Evolutionary conservation across 1,140 invertebrate genomes (phyloP).

Genomic region (Leptopilina boulardi): DNA sequence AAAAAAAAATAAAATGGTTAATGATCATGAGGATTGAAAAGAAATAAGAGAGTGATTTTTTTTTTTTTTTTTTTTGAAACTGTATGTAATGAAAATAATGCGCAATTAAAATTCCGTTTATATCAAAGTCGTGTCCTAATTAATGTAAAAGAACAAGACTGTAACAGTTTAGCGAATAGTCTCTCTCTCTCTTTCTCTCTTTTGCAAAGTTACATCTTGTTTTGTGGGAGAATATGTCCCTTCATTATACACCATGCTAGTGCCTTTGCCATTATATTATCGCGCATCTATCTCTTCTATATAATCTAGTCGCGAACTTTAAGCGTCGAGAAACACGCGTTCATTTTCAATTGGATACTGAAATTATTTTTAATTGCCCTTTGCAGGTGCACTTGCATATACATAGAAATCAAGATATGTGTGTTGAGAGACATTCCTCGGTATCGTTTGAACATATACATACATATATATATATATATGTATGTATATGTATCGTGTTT

Average conservation of each 20-base stretch:
- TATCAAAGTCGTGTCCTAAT: conserved; percentile 16
- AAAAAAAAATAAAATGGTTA: too few species aligned
- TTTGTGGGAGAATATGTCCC: conserved; percentile 19
- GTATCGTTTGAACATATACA: not conserved
- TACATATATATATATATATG: not conserved
- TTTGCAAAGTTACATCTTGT: conserved; percentile 3
- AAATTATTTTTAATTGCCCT: conserved; percentile 21
- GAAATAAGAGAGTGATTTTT: too few species aligned
- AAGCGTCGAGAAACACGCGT: conserved; percentile 18
- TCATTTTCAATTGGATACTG: conserved; percentile 23
- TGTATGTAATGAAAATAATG: not conserved
- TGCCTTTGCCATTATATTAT: conserved; percentile 8
- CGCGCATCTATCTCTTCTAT: not conserved
- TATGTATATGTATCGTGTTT: too few species aligned
- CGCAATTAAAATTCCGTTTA: conserved; percentile 16
- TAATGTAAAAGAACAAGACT: not conserved
- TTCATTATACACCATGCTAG: conserved; percentile 23
- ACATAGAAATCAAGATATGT: not conserved
- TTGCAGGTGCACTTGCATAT: not conserved
- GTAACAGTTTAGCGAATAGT: not conserved
- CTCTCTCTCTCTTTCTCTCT: not conserved
- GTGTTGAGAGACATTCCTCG: conserved; percentile 5
- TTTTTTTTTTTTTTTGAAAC: not conserved
- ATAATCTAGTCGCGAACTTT: conserved; percentile 8
- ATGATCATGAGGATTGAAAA: too few species aligned